Base-by-base conservation (phyloP, 23 tunicate genomes). In the Diplosoma virens region DNA sequence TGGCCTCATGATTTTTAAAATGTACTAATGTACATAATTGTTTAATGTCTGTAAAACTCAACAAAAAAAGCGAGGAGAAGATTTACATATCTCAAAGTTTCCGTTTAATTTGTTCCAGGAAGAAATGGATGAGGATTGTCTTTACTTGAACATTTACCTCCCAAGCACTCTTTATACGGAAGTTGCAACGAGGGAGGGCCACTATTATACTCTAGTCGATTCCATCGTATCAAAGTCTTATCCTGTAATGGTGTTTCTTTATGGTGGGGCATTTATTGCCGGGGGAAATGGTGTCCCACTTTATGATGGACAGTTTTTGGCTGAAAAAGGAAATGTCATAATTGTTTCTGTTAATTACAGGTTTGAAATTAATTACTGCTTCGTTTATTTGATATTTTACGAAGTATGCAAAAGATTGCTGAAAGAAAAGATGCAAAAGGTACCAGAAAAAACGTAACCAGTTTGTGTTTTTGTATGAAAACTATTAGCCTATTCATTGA, bases 211-310 rank as follows among this genome's bases (percentile, higher is more conserved):
- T 18, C 48, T 87, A 21, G 26, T 65, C 14, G 71, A 52, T 65
- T 28, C 66, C 33, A 23, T 75, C n/a, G 17, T 31, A 50, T n/a
- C 47, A 0, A 45, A 25, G 3, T 33, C 50, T 1, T 58, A 71
- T 22, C 67, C 92, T 0, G 95, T 87, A n/a, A 87, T 87, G 95
- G 83, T 87, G 0, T 87, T 75, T 35, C 41, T 81, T 32, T 59
- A 81, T 54, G 95, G 95, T 29, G 95, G 95, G 27, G 95, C 95
- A 14, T 87, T 87, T 31, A 76, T 81, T 14, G 77, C 83, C 33
- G 95, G 95, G 5, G 82, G 78, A 67, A 81, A 76, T 59, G 83
- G 76, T 26, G 56, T 81, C 4, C 58, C 81, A 30, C 50, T 87
- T 30, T 87, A 87, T 35, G 95, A 87, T 56, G 87, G 52, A 3